phyloP scores from a whole-genome alignment of 2,888 invertebrate genomes.

The Achlya flavicornis region DNA sequence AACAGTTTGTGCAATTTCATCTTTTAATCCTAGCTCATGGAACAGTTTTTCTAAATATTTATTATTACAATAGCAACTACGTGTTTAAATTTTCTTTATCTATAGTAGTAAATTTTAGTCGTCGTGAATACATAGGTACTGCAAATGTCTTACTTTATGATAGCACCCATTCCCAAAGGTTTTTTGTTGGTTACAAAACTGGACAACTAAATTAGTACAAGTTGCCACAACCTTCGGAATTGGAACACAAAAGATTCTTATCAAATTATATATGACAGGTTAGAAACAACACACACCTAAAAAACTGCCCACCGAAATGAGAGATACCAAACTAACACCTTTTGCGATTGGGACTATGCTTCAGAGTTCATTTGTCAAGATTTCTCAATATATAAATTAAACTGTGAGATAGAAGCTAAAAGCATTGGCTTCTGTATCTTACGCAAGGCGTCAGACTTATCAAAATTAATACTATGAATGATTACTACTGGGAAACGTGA shows the following conservation, averaged over 20 bases:
- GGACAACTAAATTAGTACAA: slow-evolving; percentile 58
- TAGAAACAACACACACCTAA: slow-evolving; percentile 41
- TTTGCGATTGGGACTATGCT: slow-evolving; percentile 54
- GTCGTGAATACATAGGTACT: neutral
- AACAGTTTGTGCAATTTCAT: no score
- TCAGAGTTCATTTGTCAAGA: slow-evolving; percentile 68
- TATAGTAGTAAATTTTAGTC: no score
- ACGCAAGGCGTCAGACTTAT: slow-evolving; percentile 72
- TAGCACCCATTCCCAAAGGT: neutral
- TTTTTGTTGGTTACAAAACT: slow-evolving; percentile 47
- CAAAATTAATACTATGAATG: slow-evolving; percentile 79
- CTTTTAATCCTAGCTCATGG: no score
- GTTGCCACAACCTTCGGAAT: slow-evolving; percentile 42
- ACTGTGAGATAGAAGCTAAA: slow-evolving; percentile 69
- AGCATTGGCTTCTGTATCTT: slow-evolving; percentile 77
- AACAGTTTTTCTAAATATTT: no score
- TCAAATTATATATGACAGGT: slow-evolving; percentile 58
- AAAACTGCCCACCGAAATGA: slow-evolving; percentile 41
- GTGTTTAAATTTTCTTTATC: no score
- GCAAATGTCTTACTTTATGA: neutral
- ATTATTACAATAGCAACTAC: no score
- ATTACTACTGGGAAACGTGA: slow-evolving; percentile 60
- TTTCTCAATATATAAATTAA: slow-evolving; percentile 62
- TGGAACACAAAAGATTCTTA: slow-evolving; percentile 53
- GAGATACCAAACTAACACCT: slow-evolving; percentile 56